phyloP scores from a whole-genome alignment of 64 coral and sea anemone species.

The Montipora capricornis region DNA sequence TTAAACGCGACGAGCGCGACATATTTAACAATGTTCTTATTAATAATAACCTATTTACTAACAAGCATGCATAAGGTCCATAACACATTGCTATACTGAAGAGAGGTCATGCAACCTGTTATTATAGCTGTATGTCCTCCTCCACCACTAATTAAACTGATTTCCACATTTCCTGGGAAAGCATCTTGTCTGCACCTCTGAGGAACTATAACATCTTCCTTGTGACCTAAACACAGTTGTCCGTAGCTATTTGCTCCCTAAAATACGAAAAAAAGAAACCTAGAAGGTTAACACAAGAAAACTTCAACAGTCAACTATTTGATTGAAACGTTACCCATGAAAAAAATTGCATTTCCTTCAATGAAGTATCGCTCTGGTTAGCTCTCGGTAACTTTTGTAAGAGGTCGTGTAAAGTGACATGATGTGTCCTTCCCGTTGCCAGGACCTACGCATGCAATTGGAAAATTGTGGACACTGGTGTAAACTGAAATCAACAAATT shows the following conservation, averaged over 20 bases:
- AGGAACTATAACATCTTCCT: slow-evolving; percentile 52
- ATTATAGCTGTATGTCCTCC: slow-evolving; percentile 93
- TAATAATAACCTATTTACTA: too few relatives aligned
- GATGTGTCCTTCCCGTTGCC: too few relatives aligned
- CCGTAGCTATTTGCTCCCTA: slow-evolving; percentile 94
- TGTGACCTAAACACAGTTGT: slow-evolving; percentile 80
- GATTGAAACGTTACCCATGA: slow-evolving; percentile 15
- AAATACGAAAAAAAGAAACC: neutral
- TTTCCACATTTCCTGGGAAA: neutral
- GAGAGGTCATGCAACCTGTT: slow-evolving; percentile 31
- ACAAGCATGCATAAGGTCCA: too few relatives aligned
- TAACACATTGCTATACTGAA: too few relatives aligned
- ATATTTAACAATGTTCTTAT: too few relatives aligned
- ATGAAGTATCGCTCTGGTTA: too few relatives aligned
- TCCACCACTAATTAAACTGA: slow-evolving; percentile 66
- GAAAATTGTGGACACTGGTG: too few relatives aligned
- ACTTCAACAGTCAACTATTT: neutral
- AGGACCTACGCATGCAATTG: too few relatives aligned
- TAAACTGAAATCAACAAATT: too few relatives aligned
- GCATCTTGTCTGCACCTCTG: neutral
- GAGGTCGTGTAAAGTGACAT: too few relatives aligned
- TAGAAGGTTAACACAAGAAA: neutral
- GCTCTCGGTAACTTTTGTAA: too few relatives aligned
- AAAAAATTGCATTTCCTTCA: neutral
- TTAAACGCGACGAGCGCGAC: too few relatives aligned